phyloP scores from a whole-genome alignment of 2,888 invertebrate genomes.

The Netelia virgata region DNA sequence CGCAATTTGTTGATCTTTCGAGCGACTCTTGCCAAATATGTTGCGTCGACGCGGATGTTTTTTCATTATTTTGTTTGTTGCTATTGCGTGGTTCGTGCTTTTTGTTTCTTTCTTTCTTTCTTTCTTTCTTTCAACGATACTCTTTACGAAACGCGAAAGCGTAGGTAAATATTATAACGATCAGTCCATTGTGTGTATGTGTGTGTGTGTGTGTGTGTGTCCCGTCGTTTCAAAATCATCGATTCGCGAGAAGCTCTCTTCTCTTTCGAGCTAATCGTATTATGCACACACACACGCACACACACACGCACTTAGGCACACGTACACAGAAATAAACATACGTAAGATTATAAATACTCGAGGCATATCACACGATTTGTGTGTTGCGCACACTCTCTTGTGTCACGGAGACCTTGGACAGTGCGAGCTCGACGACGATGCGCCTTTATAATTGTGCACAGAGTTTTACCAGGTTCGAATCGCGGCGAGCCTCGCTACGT shows the following conservation, averaged over 20 bases:
- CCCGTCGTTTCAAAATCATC: constrained; percentile 41
- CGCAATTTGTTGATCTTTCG: too few relatives aligned
- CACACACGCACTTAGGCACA: not conserved
- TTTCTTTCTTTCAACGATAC: not conserved
- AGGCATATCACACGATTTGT: constrained; percentile 33
- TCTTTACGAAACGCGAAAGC: not conserved
- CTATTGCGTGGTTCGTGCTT: not conserved
- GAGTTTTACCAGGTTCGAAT: constrained; percentile 43
- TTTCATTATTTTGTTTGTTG: not conserved
- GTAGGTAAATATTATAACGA: not conserved
- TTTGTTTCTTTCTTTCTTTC: not conserved
- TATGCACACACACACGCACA: not conserved
- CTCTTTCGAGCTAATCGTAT: constrained; percentile 13
- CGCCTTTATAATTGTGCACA: constrained; percentile 62
- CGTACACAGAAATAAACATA: not conserved
- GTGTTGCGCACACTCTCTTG: constrained; percentile 3
- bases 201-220: too few relatives aligned
- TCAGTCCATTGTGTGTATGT: too few relatives aligned
- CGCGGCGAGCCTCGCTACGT: constrained; percentile 5
- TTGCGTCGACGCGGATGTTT: not conserved
- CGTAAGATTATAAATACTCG: not conserved
- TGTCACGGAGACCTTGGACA: constrained; percentile 48
- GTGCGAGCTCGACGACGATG: constrained; percentile 35
- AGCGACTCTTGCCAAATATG: not conserved
- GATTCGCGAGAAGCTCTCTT: not conserved